Evolutionary conservation across 2,113 vertebrate species (phyloP).

Genomic region (Silurus asotus): DNA sequence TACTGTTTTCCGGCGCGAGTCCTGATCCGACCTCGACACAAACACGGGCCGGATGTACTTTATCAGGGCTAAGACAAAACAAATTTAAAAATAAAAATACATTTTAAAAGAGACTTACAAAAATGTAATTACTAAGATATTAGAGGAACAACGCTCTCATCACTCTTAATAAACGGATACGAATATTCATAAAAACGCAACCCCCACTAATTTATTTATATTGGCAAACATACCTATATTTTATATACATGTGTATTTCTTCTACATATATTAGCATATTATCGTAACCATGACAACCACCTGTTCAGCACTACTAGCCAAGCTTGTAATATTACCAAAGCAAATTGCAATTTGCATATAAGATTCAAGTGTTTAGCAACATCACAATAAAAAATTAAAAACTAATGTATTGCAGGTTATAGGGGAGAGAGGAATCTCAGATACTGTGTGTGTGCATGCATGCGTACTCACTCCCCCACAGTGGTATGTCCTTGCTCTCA

Average conservation of each 20-base stretch:
- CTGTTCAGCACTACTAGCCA: background rate
- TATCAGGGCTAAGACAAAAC: constrained; percentile 81
- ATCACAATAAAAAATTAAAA: background rate
- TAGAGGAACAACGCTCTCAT: background rate
- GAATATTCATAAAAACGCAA: background rate
- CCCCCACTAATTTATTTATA: background rate
- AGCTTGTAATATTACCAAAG: background rate
- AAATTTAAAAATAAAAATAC: background rate
- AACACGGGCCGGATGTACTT: constrained; percentile 94
- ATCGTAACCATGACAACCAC: background rate
- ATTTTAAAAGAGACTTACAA: background rate
- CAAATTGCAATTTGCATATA: too few species aligned
- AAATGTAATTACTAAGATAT: too few species aligned
- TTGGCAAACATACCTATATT: background rate
- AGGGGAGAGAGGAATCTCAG: background rate
- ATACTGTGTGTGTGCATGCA: background rate
- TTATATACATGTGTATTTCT: too few species aligned
- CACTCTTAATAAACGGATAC: background rate
- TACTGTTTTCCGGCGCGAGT: constrained; percentile 93
- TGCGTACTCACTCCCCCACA: constrained; percentile 94
- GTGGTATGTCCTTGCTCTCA: constrained; percentile 91
- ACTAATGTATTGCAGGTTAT: background rate
- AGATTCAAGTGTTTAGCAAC: background rate
- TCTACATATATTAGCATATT: too few species aligned
- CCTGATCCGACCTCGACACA: constrained; percentile 92